Base-by-base conservation (phyloP, 2,113 vertebrate species). In the Siphamia tubifer region DNA sequence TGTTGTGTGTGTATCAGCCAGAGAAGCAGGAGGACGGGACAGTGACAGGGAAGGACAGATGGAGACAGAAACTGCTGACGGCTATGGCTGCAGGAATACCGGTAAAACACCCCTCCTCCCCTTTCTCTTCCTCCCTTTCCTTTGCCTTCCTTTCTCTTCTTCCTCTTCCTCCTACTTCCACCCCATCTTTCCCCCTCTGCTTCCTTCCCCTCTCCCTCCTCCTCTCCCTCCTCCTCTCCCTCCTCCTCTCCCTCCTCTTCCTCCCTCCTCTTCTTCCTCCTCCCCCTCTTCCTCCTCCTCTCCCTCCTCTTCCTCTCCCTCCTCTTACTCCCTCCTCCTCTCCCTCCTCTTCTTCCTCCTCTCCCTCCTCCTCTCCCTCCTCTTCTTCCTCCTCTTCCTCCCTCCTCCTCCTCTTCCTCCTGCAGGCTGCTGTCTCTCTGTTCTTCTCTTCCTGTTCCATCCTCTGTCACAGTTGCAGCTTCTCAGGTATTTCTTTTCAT, bases 21-120 rank as follows among this genome's bases (percentile, higher is more conserved):
- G 79, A 86, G 60, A 92, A 88, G 86, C 84, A 79, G 84, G 89
- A 92, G 84, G 90, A 90, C 24, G 72, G 88, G 81, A 76, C 78
- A 80, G 87, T 89, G 76, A 80, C 88, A 86, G 89, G 83, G 86
- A 93, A 92, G 82, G 89, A 91, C 90, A 94, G 90, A 90, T 93
- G 92, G 92, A 93, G 88, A 83, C 87, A 90, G 81, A 90, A 87
- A 76, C 84, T 93, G 19, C 82, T 91, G 83, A 93, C 90, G 83
- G 87, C 91, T 69, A 87, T 92, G 91, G 66, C 87, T 77, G 78
- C 85, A 83, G 88, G 82, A 76, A 84, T 70, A 74, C 82, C 87
- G 91, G 93, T 92, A 90, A 87, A n/a, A n/a, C n/a, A 74, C 69
- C 60, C 20, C 35, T 58, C 52, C 24, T 40, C 30, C 67, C 43